Evolutionary conservation across 2,888 invertebrate genomes (phyloP), one percentile per base, ranked within the genome.

Genomic region (Melipona beecheii): DNA sequence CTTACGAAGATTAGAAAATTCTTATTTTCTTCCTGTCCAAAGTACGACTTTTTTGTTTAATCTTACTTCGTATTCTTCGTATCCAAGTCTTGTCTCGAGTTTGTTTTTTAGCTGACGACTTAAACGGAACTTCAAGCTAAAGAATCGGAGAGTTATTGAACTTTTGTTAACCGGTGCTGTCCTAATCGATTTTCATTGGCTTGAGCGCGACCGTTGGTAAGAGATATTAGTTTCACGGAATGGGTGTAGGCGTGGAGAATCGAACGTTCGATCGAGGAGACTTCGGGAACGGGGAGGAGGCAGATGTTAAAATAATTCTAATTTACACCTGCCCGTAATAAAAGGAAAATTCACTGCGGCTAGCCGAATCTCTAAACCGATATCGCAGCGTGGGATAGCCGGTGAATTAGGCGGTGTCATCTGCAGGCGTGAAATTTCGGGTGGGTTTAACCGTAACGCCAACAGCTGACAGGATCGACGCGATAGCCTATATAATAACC

Each of bases 401-500:
- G 86, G 82, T 87, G 87, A 84, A 88, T 88, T 87, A 85, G 86
- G 84, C 86, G 87, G 87, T 87, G 88, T 87, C 89, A 90, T 90
- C 89, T 89, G 89, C 87, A 86, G 83, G 87, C 89, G 89, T 89
- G 88, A 90, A 90, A 90, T 89, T 90, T 88, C 83, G 86, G 83
- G 73, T 82, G 86, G 80, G 83, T 81, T 86, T 75, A 80, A 81
- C 79, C 85, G 83, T 84, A 81, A 75, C 76, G 85, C 77, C 81
- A 84, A 87, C 89, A 89, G 89, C 89, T 89, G 89, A 88, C 88
- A 84, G 87, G 70, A 77, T 70, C 75, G 81, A 86, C 81, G 77
- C 81, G 82, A 85, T 86, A 78, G 75, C 85, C 83, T 85, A 78
- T 85, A 78, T 78, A 86, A 87, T 86, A 86, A 86, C 71, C 87